Percentiles rank a stretch among this genome's conserved stretches.
Conservation (phyloP, 2,797 vertebrate species). For the Crenuchus spilurus region DNA sequence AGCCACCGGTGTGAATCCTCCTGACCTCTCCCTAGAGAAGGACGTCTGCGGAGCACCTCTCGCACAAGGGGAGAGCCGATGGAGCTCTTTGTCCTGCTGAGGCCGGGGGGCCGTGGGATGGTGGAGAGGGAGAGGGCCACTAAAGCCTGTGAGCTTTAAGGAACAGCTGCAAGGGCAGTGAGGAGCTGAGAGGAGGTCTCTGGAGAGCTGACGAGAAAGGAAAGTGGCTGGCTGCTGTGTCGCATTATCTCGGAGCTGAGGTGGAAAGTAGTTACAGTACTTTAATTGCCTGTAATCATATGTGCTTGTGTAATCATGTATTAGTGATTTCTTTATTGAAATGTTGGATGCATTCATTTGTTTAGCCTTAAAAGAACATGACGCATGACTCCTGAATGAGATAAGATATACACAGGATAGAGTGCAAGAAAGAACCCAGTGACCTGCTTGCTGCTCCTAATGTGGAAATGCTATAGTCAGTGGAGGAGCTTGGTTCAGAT, state of each 20-base stretch:
- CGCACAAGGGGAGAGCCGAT: neutral
- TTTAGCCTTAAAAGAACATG: no score
- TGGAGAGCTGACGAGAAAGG: neutral
- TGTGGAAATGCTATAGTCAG: slow-evolving; percentile 13
- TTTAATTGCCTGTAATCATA: neutral
- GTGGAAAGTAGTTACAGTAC: neutral
- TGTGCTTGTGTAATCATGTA: neutral
- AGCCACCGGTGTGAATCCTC: slow-evolving; percentile 61
- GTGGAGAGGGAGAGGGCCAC: slow-evolving; percentile 70
- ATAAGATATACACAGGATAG: neutral
- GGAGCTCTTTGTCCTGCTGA: neutral
- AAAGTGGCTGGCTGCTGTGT: neutral
- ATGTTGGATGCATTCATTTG: no score
- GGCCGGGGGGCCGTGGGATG: neutral
- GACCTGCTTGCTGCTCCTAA: neutral
- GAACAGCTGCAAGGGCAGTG: slow-evolving; percentile 66
- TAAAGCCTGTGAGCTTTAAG: slow-evolving; percentile 72
- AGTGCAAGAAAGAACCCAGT: neutral
- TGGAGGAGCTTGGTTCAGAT: neutral
- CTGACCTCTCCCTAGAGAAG: slow-evolving; percentile 63
- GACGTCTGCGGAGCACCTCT: slow-evolving; percentile 21
- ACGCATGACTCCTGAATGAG: no score
- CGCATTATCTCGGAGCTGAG: neutral
- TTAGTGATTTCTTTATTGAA: no score
- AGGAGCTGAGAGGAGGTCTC: neutral